These are phyloP conservation scores for Hybognathus amarus DNA, from an alignment of 2,797 vertebrate genomes.

Conservation along the genomic window DNA sequence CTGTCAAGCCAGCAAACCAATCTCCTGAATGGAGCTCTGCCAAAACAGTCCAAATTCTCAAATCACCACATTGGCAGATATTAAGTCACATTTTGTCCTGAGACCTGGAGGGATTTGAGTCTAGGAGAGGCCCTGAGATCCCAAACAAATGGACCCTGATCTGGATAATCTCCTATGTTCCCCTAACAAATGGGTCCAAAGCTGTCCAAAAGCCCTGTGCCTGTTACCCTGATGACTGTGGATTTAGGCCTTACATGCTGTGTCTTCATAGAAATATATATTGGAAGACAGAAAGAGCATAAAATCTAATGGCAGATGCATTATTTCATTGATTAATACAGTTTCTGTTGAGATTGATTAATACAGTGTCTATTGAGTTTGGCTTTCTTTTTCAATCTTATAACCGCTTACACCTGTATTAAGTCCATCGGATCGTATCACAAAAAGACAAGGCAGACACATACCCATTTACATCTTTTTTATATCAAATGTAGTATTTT, in stretches of 20 bases:
- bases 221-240: conserved; percentile 19
- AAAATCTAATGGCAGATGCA: conserved; percentile 4
- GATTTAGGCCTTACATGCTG: conserved; percentile 44
- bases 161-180: conserved; percentile 60
- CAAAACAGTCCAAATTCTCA: conserved; percentile 42
- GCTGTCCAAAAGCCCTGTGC: conserved; percentile 47
- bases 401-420: neutral
- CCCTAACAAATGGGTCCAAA: conserved; percentile 57
- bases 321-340: neutral
- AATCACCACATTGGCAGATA: conserved; percentile 50
- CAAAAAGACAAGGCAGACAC: neutral
- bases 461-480: neutral
- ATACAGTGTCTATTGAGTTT: neutral
- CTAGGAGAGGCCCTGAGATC: conserved; percentile 35
- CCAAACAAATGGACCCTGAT: conserved; percentile 57
- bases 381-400: conserved; percentile 1
- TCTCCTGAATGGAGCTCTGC: conserved; percentile 34
- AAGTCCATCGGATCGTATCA: neutral
- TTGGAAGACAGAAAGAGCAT: neutral
- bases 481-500: too few relatives aligned
- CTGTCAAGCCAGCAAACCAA: conserved; percentile 25
- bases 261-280: conserved; percentile 8
- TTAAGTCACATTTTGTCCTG: conserved; percentile 58
- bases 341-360: conserved; percentile 16
- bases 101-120: conserved; percentile 39